phyloP scores from a whole-genome alignment of 2,888 invertebrate species.

The Phyllotreta striolata region DNA sequence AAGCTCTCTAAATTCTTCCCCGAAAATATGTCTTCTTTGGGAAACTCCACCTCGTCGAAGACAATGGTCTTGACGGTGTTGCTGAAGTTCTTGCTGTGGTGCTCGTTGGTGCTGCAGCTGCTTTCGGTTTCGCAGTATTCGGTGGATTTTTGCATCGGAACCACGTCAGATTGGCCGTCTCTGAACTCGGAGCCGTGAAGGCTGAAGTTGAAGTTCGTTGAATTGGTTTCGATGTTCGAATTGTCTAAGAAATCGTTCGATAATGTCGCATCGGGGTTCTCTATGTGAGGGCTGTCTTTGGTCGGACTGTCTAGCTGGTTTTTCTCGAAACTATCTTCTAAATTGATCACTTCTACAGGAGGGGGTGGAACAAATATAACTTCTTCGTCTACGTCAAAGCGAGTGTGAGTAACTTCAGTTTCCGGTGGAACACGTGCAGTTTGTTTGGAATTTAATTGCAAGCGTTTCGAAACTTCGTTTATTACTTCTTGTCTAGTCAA shows the following conservation, averaged over 20 bases:
- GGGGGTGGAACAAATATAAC: conserved; percentile 53
- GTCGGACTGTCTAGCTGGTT: not conserved
- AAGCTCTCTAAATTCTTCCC: conserved; percentile 54
- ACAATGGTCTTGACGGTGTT: conserved; percentile 50
- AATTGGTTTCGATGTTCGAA: conserved; percentile 39
- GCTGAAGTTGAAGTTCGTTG: conserved; percentile 51
- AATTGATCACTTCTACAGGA: conserved; percentile 49
- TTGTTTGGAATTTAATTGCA: conserved; percentile 34
- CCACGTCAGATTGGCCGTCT: conserved; percentile 44
- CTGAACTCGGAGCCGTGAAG: conserved; percentile 53
- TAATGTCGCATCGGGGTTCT: conserved; percentile 44
- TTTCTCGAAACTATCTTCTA: conserved; percentile 46
- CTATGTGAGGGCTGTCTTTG: conserved; percentile 15
- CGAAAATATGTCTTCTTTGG: conserved; percentile 51
- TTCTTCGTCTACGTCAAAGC: conserved; percentile 43
- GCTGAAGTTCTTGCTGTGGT: conserved; percentile 39
- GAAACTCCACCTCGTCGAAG: conserved; percentile 56
- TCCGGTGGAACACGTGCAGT: conserved; percentile 33
- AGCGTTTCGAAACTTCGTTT: not conserved
- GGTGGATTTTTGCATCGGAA: conserved; percentile 43
- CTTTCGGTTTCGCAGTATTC: conserved; percentile 56
- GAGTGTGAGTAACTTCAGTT: conserved; percentile 18
- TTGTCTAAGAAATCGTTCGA: conserved; percentile 54
- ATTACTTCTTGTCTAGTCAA: too few species aligned
- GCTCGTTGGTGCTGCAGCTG: conserved; percentile 50